Conservation (phyloP, 2,888 invertebrate genomes). For the Synergus itoensis region DNA sequence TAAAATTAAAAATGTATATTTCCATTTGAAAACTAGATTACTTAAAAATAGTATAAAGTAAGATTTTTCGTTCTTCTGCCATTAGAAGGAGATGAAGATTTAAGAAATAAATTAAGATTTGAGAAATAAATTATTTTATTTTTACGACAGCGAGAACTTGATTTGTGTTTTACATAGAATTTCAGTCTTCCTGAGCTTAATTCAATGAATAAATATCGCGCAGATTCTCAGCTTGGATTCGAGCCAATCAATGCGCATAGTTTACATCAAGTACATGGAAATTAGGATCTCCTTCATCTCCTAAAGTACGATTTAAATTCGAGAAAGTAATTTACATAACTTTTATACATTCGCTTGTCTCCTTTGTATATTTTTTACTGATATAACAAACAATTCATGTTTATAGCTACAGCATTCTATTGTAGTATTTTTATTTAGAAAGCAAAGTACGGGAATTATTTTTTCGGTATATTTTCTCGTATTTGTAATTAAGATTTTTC, state of each 20-base stretch:
- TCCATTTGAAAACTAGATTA: not conserved
- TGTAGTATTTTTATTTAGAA: no score
- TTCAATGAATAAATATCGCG: constrained; percentile 16
- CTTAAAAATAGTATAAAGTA: not conserved
- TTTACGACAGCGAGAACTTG: not conserved
- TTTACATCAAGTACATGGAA: constrained; percentile 14
- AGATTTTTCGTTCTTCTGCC: not conserved
- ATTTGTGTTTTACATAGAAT: not conserved
- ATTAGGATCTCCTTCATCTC: not conserved
- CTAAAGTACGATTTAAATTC: not conserved
- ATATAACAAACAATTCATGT: no score
- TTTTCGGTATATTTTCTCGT: no score
- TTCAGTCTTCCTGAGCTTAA: not conserved
- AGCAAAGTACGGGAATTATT: no score
- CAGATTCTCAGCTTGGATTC: not conserved
- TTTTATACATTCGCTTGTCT: no score
- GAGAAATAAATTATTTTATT: not conserved
- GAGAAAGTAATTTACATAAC: no score
- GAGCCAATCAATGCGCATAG: not conserved
- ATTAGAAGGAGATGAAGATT: not conserved
- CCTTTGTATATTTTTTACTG: no score
- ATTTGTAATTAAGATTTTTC: no score
- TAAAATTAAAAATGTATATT: not conserved
- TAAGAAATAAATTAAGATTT: not conserved
- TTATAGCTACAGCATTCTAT: no score